These are phyloP conservation scores for human (Homo sapiens) DNA, from an alignment of 2,113 vertebrate species.

Conservation along the genomic window GRCh38 chr5:17233001-17233500, in stretches of 20 bases:
- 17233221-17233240: not conserved
- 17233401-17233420: accelerated
- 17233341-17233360: not conserved
- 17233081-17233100: not conserved
- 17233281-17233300: not conserved
- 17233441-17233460: not conserved
- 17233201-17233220: not conserved
- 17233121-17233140: not conserved
- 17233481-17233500: not conserved
- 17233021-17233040: not conserved
- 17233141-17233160: not conserved
- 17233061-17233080: not conserved
- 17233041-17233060: not conserved
- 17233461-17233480: accelerated
- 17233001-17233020: not conserved
- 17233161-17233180: not conserved
- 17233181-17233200: not conserved
- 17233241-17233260: not conserved
- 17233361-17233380: not conserved
- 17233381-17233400: not conserved
- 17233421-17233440: not conserved
- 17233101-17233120: not conserved
- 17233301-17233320: not conserved
- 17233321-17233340: not conserved
- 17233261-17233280: not conserved